Evolutionary conservation across 2,888 invertebrate species (phyloP).

Genomic region (Crocallis elinguaria): DNA sequence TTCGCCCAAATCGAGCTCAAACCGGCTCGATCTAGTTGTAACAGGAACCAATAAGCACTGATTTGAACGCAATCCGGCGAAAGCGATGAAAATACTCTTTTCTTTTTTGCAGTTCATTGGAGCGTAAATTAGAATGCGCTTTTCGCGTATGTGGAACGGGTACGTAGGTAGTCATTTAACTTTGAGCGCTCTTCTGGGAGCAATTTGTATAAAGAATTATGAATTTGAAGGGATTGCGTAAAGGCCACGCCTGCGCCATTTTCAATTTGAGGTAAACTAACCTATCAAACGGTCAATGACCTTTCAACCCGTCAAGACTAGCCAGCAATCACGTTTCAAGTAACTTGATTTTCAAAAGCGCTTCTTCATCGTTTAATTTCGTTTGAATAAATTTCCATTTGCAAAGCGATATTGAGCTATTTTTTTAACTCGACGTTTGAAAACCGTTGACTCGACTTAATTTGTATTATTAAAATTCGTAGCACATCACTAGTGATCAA

Average conservation of each 20-base stretch:
- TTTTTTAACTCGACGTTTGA: neutral
- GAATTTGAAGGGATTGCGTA: no score
- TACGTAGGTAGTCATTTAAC: no score
- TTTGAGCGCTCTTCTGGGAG: no score
- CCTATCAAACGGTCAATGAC: neutral
- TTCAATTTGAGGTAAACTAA: no score
- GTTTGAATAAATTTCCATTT: neutral
- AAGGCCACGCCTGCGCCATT: no score
- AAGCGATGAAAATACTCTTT: neutral
- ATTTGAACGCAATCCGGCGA: constrained; percentile 9
- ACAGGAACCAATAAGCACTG: neutral
- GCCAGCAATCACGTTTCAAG: neutral
- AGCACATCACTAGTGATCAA: no score
- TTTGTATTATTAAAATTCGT: no score
- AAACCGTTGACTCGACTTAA: neutral
- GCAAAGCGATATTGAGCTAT: neutral
- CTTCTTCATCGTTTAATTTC: neutral
- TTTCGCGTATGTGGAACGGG: no score
- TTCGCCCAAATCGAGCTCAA: neutral
- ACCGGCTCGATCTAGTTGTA: constrained; percentile 6
- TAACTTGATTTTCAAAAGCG: neutral
- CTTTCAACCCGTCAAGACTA: neutral
- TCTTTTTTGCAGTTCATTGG: neutral
- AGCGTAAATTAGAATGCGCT: neutral
- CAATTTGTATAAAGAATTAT: no score